These are phyloP conservation scores for Brachionus sp. DNA, from an alignment of 1,140 invertebrate species.

Conservation along the genomic window DNA sequence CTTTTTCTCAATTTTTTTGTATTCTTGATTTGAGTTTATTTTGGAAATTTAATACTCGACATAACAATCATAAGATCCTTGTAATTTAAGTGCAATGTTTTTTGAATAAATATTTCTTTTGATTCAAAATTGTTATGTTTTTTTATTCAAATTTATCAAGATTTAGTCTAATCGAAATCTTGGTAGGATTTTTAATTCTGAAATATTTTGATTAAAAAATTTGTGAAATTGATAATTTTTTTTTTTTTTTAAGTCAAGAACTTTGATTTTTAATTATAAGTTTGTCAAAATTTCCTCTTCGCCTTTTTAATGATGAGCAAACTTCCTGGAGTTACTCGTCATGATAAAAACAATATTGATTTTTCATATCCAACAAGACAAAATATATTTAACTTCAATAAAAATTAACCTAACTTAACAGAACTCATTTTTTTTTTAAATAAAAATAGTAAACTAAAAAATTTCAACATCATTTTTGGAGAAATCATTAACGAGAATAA, in stretches of 20 bases:
- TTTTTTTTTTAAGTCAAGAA: background rate
- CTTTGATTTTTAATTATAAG: background rate
- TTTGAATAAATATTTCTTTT: constrained; percentile 1
- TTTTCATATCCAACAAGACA: background rate
- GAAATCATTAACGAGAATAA: background rate
- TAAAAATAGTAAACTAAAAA: background rate
- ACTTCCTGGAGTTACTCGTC: background rate
- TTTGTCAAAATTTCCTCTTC: background rate
- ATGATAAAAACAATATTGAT: background rate
- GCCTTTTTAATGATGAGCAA: background rate
- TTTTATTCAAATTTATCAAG: background rate
- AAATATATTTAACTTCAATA: background rate
- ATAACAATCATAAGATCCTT: background rate
- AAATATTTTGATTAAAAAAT: background rate
- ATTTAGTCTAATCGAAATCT: too few relatives aligned
- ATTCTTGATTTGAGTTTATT: background rate
- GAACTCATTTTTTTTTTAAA: background rate
- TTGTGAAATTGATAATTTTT: background rate
- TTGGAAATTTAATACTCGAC: background rate
- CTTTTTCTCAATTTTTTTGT: background rate
- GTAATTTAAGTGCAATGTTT: constrained; percentile 15
- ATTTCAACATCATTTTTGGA: background rate
- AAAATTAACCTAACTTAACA: background rate
- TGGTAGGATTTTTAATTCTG: too few relatives aligned
- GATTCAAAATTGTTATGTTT: background rate